Evolutionary conservation across 2,888 invertebrate genomes (phyloP).

Genomic region (Ochlodes sylvanus): DNA sequence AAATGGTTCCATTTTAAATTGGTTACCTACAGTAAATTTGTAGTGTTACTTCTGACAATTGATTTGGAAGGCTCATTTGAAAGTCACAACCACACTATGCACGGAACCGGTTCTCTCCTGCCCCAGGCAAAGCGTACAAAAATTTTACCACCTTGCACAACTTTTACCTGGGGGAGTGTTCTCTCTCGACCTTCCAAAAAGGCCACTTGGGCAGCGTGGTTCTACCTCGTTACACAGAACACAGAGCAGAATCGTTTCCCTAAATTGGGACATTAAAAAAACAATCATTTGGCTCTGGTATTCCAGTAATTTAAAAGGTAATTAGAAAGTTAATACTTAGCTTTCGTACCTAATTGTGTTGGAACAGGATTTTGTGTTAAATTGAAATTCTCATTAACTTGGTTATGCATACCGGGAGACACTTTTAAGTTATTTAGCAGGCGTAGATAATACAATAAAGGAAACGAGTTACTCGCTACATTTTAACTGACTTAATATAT

Average conservation of each 20-base stretch:
- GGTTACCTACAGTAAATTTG: too few species aligned
- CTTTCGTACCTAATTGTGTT: not conserved
- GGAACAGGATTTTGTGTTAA: constrained; percentile 8
- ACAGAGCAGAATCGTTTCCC: not conserved
- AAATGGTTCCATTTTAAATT: too few species aligned
- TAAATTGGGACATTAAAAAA: constrained; percentile 7
- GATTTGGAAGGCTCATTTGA: constrained; percentile 2
- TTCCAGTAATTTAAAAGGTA: constrained; percentile 3
- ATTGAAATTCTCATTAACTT: constrained; percentile 6
- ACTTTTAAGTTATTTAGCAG: not conserved
- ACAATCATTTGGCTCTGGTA: not conserved
- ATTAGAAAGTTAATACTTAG: constrained; percentile 8
- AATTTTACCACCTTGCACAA: not conserved
- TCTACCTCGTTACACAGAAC: not conserved
- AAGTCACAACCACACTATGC: not conserved
- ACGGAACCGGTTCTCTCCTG: not conserved
- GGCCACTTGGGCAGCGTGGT: not conserved
- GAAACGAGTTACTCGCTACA: not conserved
- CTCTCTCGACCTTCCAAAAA: not conserved
- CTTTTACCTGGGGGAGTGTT: not conserved
- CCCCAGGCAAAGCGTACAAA: not conserved
- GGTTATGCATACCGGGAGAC: constrained; percentile 3
- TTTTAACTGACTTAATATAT: not conserved
- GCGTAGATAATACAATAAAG: not conserved
- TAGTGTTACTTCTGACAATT: not conserved